Evolutionary conservation across 92 coral and sea anemone species (phyloP).

Genomic region (Epizoanthus fatuus): DNA sequence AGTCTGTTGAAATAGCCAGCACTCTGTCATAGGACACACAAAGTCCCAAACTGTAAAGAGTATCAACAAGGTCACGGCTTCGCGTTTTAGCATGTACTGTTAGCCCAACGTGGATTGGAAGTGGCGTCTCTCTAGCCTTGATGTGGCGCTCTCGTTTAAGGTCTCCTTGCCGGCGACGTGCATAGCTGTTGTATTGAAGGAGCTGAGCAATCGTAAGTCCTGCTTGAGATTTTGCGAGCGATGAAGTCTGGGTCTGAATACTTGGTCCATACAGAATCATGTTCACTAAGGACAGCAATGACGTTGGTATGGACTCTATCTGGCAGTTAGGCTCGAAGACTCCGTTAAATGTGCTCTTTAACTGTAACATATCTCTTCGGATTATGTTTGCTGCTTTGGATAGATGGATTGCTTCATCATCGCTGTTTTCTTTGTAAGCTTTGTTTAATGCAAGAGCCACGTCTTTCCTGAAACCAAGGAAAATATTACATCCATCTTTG

Average conservation of each 20-base stretch:
- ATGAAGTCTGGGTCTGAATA: slow-evolving; percentile 32
- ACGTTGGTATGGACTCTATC: slow-evolving; percentile 26
- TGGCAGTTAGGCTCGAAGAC: slow-evolving; percentile 41
- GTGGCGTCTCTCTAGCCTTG: slow-evolving; percentile 58
- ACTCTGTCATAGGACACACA: slow-evolving; percentile 73
- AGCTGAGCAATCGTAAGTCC: slow-evolving; percentile 63
- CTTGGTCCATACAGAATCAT: slow-evolving; percentile 53
- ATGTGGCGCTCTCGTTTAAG: slow-evolving; percentile 45
- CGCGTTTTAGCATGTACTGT: slow-evolving; percentile 52
- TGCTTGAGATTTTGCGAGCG: slow-evolving; percentile 36
- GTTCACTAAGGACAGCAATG: slow-evolving; percentile 29
- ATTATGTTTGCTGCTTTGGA: slow-evolving; percentile 65
- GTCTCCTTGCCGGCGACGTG: slow-evolving; percentile 23
- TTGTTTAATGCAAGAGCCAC: background rate
- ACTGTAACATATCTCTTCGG: slow-evolving; percentile 55
- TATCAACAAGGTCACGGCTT: slow-evolving; percentile 61
- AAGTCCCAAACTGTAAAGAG: slow-evolving; percentile 52
- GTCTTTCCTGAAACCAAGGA: background rate
- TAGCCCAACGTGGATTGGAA: slow-evolving; percentile 53
- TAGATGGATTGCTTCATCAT: slow-evolving; percentile 60
- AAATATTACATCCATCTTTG: slow-evolving; percentile 35
- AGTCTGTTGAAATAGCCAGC: slow-evolving; percentile 72
- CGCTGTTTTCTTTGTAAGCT: background rate
- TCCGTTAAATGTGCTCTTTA: slow-evolving; percentile 47
- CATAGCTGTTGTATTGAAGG: slow-evolving; percentile 39